These are phyloP conservation scores for Troides helena DNA, from an alignment of 2,888 invertebrate genomes.

Conservation along the genomic window DNA sequence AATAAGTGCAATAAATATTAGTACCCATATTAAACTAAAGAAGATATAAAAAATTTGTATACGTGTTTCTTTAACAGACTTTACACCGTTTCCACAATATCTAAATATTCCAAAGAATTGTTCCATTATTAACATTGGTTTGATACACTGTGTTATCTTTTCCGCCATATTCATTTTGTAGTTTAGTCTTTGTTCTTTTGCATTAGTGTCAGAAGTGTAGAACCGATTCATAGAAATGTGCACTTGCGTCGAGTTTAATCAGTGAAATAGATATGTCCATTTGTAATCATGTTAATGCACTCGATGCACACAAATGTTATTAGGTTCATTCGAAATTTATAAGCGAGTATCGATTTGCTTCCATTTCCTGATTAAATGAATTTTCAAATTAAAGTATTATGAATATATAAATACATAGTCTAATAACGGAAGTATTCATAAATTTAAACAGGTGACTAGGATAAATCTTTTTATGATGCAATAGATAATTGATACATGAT, in stretches of 20 bases:
- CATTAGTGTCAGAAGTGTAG: no score
- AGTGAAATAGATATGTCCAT: background rate
- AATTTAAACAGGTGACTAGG: no score
- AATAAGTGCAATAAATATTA: constrained; percentile 26
- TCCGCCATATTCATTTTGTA: constrained; percentile 4
- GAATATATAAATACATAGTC: no score
- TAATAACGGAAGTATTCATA: no score
- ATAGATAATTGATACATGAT: no score
- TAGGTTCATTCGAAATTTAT: background rate
- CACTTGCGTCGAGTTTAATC: background rate
- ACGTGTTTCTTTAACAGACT: background rate
- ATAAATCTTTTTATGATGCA: no score
- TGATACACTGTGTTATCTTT: constrained; percentile 35
- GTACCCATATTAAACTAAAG: constrained; percentile 27
- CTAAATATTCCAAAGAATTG: constrained; percentile 50
- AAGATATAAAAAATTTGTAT: background rate
- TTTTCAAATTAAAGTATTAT: no score
- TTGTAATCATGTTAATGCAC: constrained; percentile 1
- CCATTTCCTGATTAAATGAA: no score
- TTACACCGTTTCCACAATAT: constrained; percentile 39
- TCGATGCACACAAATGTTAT: background rate
- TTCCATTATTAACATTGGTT: constrained; percentile 44
- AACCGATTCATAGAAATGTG: background rate
- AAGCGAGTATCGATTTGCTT: background rate
- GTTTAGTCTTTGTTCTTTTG: no score